Base-by-base conservation (phyloP, 2,113 vertebrate genomes). In the Mesocricetus auratus region DNA sequence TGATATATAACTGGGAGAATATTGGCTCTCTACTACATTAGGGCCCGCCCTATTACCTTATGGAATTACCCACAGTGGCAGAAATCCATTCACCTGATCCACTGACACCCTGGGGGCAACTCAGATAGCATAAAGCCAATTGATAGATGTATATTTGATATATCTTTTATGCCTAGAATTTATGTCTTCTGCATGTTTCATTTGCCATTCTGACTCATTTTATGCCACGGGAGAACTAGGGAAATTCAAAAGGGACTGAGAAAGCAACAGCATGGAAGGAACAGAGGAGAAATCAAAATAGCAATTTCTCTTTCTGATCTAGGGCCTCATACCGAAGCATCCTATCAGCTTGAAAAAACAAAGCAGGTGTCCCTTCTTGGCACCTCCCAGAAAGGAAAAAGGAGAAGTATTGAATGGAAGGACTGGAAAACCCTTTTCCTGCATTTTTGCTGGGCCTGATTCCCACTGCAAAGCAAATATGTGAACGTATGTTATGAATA, bases 51-150 rank as follows among this genome's bases (percentile, higher is more conserved):
- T 98, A 97, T 97, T 97, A 97, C 97, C 96, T 97, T 97, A 97
- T 93, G 97, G 97, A 98, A 98, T 98, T 97, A 97, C 97, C 97
- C 97, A 95, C 96, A 95, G 96, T 98, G 97, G 97, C 98, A 98
- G 97, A 97, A 98, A 98, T 97, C 98, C 97, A 97, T 98, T 98
- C 98, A 97, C 97, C 98, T 98, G 97, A 98, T 97, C 97, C 98
- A 96, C 97, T 78, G 95, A 97, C 94, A 97, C 98, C 98, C 98
- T 97, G 91, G 98, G 97, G 98, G 98, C 97, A 97, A 89, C 97
- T 97, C 93, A 95, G 97, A 97, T 95, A 97, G 97, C 97, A 97
- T 97, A 98, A 98, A 97, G 96, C 95, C 97, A 98, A 98, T 97
- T 97, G 97, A 97, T 97, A 97, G 95, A 97, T 98, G 97, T 98